Evolutionary conservation across 2,113 vertebrate species (phyloP), one percentile per base, ranked within the genome.

Genomic region (Hassar affinis): DNA sequence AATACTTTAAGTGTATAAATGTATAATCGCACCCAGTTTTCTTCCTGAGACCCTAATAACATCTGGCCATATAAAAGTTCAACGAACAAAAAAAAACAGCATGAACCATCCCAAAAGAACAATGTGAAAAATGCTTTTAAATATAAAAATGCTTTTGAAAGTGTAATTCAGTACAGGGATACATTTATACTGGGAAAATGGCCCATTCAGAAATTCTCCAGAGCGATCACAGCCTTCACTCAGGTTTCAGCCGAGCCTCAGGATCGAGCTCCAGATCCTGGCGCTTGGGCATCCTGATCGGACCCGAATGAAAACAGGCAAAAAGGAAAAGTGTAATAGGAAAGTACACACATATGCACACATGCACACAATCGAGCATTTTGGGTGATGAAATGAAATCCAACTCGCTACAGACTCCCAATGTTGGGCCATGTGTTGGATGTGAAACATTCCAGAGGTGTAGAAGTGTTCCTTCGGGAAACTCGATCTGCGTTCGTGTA

Each of bases 371-470:
- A 72, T 79, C 22, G 35, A 45, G 49, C 30, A 69, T 25, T 61
- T 57, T 33, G 54, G 80, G 74, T 78, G 54, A 62, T 89, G 89
- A 91, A 92, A 90, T 88, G 77, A 91, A 92, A 83, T 15, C 88
- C 45, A 57, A 79, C 69, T 83, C 88, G 85, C 59, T 47, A 81
- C 64, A 81, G 80, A 79, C 69, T 83, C 47, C 78, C 84, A 81
- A 3, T 79, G 7, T 76, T 33, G 7, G 87, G 81, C 87, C 87
- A 85, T 80, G 89, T 90, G 92, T 90, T 90, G 75, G 83, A 91
- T 82, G 14, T 91, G 90, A 93, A 91, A 90, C 76, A 88, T 91
- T 92, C 92, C 91, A 92, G 90, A 90, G 91, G 88, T 86, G 89
- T 89, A 89, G 79, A 91, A 92, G 91, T 88, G 90, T 92, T 92